Conservation (phyloP, 53 echinoderm and acorn worm genomes). For the Arbacia lixula region DNA sequence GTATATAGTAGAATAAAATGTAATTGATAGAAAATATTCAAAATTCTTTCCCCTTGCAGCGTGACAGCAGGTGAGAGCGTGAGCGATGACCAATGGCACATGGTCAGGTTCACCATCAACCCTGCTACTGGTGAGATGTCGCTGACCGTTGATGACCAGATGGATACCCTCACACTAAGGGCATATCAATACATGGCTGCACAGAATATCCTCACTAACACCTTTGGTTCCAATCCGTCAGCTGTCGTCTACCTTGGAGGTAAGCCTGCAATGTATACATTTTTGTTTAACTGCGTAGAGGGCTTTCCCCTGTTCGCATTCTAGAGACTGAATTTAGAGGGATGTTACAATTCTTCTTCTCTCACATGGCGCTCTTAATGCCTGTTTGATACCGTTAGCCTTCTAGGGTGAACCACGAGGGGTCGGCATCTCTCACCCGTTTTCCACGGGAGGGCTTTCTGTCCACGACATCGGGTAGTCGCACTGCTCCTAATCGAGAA, state of each 20-base stretch:
- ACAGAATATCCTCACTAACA: neutral
- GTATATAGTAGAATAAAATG: too few species aligned
- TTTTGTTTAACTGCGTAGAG: neutral
- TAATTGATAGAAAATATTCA: too few species aligned
- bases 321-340: too few species aligned
- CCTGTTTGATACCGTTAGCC: too few species aligned
- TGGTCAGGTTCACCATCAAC: constrained; percentile 61
- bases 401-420: too few species aligned
- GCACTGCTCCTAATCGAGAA: too few species aligned
- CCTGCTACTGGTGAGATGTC: constrained; percentile 46
- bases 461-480: too few species aligned
- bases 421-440: too few species aligned
- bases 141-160: constrained; percentile 25
- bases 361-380: too few species aligned
- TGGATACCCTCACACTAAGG: neutral
- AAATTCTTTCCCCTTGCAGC: constrained; percentile 9
- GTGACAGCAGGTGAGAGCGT: constrained; percentile 42
- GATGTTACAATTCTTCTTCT: too few species aligned
- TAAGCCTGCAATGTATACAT: neutral
- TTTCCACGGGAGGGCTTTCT: too few species aligned
- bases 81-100: constrained; percentile 78
- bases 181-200: constrained; percentile 33
- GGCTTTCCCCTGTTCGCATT: neutral
- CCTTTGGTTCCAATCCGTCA: constrained; percentile 27
- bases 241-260: constrained; percentile 44